phyloP scores from a whole-genome alignment of 2,113 vertebrate genomes.

The Pavo muticus region DNA sequence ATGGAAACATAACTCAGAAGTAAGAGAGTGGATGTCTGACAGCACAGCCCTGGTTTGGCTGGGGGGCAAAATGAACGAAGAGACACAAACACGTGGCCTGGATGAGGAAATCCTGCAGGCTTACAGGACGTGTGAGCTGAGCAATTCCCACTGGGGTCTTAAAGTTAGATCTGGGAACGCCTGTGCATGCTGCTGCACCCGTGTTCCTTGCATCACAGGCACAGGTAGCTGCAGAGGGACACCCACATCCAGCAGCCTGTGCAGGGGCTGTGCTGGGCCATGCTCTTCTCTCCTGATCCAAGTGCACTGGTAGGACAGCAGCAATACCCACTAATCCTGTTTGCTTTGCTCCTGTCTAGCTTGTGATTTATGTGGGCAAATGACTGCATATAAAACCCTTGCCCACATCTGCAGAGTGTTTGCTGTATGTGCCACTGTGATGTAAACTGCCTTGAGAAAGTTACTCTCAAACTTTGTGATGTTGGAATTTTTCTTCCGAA shows the following conservation, averaged over 20 bases:
- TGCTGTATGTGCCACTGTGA: not conserved
- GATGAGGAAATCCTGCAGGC: not conserved
- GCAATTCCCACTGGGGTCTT: not conserved
- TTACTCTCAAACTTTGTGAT: not conserved
- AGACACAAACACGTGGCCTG: not conserved
- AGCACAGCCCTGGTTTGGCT: not conserved
- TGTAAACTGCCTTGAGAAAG: not conserved
- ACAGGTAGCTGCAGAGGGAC: not conserved
- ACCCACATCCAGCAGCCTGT: not conserved
- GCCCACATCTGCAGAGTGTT: not conserved
- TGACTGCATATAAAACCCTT: not conserved
- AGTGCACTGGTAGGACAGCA: not conserved
- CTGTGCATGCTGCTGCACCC: not conserved
- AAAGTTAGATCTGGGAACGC: not conserved
- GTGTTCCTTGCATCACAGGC: not conserved
- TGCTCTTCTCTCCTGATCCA: not conserved
- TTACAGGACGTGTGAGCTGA: not conserved
- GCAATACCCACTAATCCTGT: not conserved
- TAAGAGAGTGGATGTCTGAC: not conserved
- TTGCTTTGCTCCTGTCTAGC: not conserved
- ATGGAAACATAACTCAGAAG: not conserved
- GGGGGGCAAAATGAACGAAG: not conserved
- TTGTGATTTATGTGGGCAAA: not conserved
- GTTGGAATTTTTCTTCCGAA: not conserved
- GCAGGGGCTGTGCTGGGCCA: not conserved